phyloP scores from a whole-genome alignment of 2,113 vertebrate genomes.

The Tretioscincus oriximinensis region DNA sequence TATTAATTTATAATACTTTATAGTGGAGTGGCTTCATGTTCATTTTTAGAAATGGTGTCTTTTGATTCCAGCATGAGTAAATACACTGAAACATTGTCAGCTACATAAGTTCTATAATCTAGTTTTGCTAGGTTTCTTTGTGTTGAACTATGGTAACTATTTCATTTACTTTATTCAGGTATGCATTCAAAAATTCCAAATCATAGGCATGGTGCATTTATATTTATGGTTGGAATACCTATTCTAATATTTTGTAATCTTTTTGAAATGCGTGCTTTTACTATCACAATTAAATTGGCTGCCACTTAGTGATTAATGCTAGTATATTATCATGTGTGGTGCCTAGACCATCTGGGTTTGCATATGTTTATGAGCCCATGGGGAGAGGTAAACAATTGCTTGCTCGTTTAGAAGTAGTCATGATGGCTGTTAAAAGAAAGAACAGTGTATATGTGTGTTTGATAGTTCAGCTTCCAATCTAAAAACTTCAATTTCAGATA shows the following conservation, averaged over 20 bases:
- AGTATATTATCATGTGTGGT: rapidly evolving
- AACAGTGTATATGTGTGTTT: not conserved
- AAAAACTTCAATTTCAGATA: slow-evolving; percentile 22
- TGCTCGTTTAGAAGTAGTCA: slow-evolving; percentile 18
- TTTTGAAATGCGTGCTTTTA: not conserved
- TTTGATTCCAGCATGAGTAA: not conserved
- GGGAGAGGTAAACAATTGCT: slow-evolving; percentile 45
- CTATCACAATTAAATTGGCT: slow-evolving; percentile 20
- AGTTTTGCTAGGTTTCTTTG: not conserved
- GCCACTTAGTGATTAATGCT: not conserved
- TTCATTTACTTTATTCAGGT: not conserved
- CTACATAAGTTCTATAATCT: not conserved
- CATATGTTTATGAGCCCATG: slow-evolving; percentile 6
- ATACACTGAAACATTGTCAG: not conserved
- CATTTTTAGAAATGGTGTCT: not conserved
- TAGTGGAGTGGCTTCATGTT: not conserved
- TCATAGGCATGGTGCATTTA: slow-evolving; percentile 5
- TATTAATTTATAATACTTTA: not conserved
- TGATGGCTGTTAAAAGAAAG: slow-evolving; percentile 20
- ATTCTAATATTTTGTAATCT: not conserved
- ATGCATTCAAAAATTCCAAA: not conserved
- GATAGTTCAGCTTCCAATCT: slow-evolving; percentile 10
- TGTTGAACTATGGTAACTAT: not conserved
- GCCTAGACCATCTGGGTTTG: slow-evolving; percentile 13
- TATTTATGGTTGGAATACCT: slow-evolving; percentile 21